These are phyloP conservation scores for Tonatia bakeri DNA, from an alignment of 2,113 vertebrate genomes.

Conservation along the genomic window DNA sequence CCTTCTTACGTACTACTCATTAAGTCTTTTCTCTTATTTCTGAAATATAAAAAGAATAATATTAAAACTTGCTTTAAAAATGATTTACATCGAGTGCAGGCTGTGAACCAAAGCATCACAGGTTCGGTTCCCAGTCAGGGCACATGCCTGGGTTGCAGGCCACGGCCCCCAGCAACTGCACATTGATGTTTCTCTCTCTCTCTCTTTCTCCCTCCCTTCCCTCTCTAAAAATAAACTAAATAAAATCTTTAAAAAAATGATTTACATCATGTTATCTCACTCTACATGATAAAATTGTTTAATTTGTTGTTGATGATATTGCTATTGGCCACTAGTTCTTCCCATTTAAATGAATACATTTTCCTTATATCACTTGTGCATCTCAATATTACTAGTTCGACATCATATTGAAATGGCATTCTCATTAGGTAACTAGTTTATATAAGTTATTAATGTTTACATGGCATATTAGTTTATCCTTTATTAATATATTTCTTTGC, in stretches of 20 bases:
- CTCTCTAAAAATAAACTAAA: too few relatives aligned
- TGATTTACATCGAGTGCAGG: background rate
- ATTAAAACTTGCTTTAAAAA: background rate
- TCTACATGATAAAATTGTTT: background rate
- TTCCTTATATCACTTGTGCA: constrained; percentile 51
- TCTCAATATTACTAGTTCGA: constrained; percentile 47
- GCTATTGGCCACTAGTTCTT: background rate
- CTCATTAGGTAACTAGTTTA: constrained; percentile 4
- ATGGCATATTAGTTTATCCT: constrained; percentile 51
- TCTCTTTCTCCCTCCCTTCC: too few relatives aligned
- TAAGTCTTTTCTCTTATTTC: background rate
- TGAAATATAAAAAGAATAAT: background rate
- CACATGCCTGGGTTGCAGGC: too few relatives aligned
- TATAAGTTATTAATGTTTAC: constrained; percentile 44
- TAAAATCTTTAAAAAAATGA: too few relatives aligned
- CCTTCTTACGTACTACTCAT: background rate
- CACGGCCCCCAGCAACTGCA: too few relatives aligned
- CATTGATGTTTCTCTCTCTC: too few relatives aligned
- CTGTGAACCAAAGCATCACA: too few relatives aligned
- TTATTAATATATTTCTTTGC: constrained; percentile 53
- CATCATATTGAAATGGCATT: constrained; percentile 55
- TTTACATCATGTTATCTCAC: background rate
- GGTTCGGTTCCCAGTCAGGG: too few relatives aligned
- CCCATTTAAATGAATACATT: constrained; percentile 1
- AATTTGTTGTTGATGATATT: background rate